Evolutionary conservation across 1,140 invertebrate genomes (phyloP).

Genomic region (Rhopalosiphum padi): DNA sequence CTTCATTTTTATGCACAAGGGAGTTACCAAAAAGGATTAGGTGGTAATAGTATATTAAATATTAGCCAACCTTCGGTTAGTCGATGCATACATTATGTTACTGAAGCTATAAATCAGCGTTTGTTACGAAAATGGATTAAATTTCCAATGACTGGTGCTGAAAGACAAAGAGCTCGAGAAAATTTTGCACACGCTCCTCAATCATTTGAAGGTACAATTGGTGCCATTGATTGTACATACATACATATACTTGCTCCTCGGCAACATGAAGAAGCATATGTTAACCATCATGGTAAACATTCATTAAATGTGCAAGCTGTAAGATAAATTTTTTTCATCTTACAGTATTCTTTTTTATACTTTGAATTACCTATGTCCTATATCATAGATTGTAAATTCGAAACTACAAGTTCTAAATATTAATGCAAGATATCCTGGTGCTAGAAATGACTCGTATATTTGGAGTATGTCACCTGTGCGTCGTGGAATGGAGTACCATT

Average conservation of each 20-base stretch:
- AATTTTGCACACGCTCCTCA: not conserved
- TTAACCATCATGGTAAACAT: constrained; percentile 63
- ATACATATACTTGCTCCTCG: constrained; percentile 1
- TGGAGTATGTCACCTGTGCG: constrained; percentile 59
- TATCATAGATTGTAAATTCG: constrained; percentile 59
- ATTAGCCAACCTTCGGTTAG: not conserved
- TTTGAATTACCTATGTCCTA: too few species aligned
- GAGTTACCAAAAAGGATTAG: not conserved
- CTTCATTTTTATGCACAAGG: not conserved
- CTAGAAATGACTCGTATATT: constrained; percentile 60
- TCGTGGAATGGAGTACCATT: constrained; percentile 12
- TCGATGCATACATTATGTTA: not conserved
- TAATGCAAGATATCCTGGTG: constrained; percentile 60
- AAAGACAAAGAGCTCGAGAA: not conserved
- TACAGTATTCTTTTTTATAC: too few species aligned
- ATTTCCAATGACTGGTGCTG: not conserved
- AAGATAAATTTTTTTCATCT: constrained; percentile 48
- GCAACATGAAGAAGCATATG: constrained; percentile 58
- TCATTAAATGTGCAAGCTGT: constrained; percentile 62
- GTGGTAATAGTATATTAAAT: not conserved
- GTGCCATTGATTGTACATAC: too few species aligned
- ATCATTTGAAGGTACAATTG: not conserved
- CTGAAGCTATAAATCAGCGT: not conserved
- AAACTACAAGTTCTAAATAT: constrained; percentile 60
- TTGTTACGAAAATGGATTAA: not conserved